Base-by-base conservation (phyloP, 1,140 invertebrate genomes). In the Microplitis mediator region DNA sequence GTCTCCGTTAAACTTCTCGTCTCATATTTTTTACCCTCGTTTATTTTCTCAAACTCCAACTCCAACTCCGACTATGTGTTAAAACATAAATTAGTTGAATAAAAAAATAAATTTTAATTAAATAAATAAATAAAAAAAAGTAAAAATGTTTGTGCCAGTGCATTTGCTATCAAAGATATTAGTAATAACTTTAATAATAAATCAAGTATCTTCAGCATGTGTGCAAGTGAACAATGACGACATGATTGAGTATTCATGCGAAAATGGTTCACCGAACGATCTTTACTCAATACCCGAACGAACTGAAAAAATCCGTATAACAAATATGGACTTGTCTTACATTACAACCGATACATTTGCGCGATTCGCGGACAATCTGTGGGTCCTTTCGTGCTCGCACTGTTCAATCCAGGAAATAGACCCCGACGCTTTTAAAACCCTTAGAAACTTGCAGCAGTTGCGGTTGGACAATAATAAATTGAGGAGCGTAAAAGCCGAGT, bases 371-470 rank as follows among this genome's bases (percentile, higher is more conserved):
- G 35, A 60, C 0, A 81, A 81, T 35, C 77, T 86, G 0, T 79
- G 78, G 78, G 81, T 85, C 0, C 69, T 87, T 0, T 75, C 75
- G 0, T 86, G 83, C 14, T 82, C 84, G 0, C 52, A 86, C 14
- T 87, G 85, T 35, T 73, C 75, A 1, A 82, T 86, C 9, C 58
- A 31, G 0, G 78, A 86, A 1, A 85, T 86, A 51, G 83, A 86
- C 3, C 75, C 77, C 0, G 62, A 78, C 3, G 80, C 84, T 4
- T 86, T 87, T 23, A 69, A 65, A 3, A 65, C 13, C 0, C 58
- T 86, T 1, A 54, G 54, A 0, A 82, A 82, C 45, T 76, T 86
- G 6, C 82, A 87, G 31, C 85, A 86, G 50, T 71, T 86, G 4
- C 82, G 80, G 14, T 63, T 87, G 4, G 77, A 84, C 34, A 85